phyloP scores from a whole-genome alignment of 2,113 vertebrate genomes.

The Xiphophorus couchianus region DNA sequence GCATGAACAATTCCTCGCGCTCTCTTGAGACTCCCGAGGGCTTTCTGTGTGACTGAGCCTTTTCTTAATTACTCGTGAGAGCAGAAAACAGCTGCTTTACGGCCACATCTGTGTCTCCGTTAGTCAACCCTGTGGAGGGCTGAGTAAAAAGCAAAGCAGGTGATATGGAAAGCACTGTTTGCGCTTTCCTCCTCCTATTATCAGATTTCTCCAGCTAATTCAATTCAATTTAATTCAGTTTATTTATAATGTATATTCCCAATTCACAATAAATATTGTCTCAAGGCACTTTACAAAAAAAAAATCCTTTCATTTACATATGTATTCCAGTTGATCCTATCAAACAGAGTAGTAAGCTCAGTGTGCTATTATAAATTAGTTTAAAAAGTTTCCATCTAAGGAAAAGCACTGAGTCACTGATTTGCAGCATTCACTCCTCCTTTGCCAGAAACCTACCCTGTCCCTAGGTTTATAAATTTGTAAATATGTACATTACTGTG shows the following conservation, averaged over 20 bases:
- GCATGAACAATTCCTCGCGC: slow-evolving; percentile 31
- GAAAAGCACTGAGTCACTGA: too few relatives aligned
- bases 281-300: too few relatives aligned
- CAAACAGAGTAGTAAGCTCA: too few relatives aligned
- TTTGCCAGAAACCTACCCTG: not conserved
- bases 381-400: too few relatives aligned
- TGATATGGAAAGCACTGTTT: slow-evolving; percentile 18
- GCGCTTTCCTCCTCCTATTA: not conserved
- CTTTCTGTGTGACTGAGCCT: slow-evolving; percentile 54
- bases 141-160: slow-evolving; percentile 18
- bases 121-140: slow-evolving; percentile 29
- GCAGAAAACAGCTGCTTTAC: slow-evolving; percentile 57
- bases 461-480: not conserved
- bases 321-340: too few relatives aligned
- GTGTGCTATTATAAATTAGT: too few relatives aligned
- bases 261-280: too few relatives aligned
- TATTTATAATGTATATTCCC: too few relatives aligned
- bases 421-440: too few relatives aligned
- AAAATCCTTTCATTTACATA: too few relatives aligned
- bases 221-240: too few relatives aligned
- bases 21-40: slow-evolving; percentile 34
- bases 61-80: slow-evolving; percentile 70
- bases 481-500: not conserved
- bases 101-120: slow-evolving; percentile 58
- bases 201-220: not conserved